phyloP scores from a whole-genome alignment of 2,888 invertebrate genomes.

The Sipha maydis region DNA sequence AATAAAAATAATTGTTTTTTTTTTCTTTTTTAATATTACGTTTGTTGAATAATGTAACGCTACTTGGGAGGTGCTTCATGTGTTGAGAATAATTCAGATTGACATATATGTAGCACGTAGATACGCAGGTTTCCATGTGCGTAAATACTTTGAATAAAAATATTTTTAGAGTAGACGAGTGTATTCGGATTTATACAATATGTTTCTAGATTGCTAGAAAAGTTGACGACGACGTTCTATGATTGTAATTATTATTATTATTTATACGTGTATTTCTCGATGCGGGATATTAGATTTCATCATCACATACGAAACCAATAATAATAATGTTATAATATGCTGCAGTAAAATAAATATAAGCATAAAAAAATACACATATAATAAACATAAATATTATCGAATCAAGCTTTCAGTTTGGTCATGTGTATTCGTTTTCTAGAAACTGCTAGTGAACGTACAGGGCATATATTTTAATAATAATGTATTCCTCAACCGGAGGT shows the following conservation, averaged over 20 bases:
- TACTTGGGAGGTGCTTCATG: conserved; percentile 54
- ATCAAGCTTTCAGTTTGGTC: conserved; percentile 15
- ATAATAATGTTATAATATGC: background rate
- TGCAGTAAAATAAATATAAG: background rate
- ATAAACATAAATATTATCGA: background rate
- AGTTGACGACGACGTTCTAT: background rate
- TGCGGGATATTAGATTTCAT: background rate
- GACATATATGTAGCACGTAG: background rate
- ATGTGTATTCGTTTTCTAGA: conserved; percentile 1
- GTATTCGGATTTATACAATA: background rate
- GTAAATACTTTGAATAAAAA: conserved; percentile 10
- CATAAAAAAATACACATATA: background rate
- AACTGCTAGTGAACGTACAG: conserved; percentile 4
- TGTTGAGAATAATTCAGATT: conserved; percentile 48
- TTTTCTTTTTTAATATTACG: background rate
- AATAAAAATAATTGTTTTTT: conserved; percentile 9
- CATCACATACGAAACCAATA: background rate
- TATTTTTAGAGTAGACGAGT: background rate
- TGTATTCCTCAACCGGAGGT: conserved; percentile 1
- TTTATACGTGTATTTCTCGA: background rate
- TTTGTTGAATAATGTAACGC: conserved; percentile 56
- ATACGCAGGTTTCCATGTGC: background rate
- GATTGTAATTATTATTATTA: conserved; percentile 17
- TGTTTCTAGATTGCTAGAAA: background rate
- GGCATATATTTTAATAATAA: conserved; percentile 27